These are phyloP conservation scores for Trigoniulus corallinus DNA, from an alignment of 1,140 invertebrate species.

Conservation along the genomic window DNA sequence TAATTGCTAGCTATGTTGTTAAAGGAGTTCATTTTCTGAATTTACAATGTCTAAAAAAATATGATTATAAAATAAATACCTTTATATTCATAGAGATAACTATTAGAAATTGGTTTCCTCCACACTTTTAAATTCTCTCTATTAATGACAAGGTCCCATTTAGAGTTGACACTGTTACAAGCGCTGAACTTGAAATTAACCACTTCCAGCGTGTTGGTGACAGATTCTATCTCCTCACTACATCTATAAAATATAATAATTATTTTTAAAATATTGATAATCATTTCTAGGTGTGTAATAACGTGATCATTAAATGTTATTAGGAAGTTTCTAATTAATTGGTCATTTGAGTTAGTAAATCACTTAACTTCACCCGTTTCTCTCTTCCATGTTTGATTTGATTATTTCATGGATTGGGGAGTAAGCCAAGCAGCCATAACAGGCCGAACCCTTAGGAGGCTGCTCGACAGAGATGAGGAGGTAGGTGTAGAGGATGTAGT, in stretches of 20 bases:
- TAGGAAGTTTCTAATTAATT: too few species aligned
- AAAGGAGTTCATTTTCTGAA: too few species aligned
- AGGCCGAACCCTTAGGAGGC: too few species aligned
- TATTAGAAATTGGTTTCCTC: conserved; percentile 21
- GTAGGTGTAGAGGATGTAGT: too few species aligned
- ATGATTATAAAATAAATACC: conserved; percentile 14
- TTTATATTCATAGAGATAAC: conserved; percentile 26
- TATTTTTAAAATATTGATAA: neutral
- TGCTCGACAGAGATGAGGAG: too few species aligned
- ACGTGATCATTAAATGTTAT: too few species aligned
- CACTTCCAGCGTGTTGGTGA: neutral
- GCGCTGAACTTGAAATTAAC: neutral
- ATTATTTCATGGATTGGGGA: too few species aligned
- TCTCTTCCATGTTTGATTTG: too few species aligned
- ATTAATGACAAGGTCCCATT: conserved; percentile 24
- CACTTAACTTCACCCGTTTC: too few species aligned
- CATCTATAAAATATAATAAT: neutral
- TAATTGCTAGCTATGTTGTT: neutral
- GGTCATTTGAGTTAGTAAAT: too few species aligned
- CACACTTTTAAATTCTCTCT: conserved; percentile 22
- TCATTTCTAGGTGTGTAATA: too few species aligned
- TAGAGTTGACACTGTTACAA: neutral
- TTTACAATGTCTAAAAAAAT: neutral
- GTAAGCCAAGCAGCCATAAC: too few species aligned
- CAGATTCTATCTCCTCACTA: neutral